Conservation (phyloP, 2,113 vertebrate species). For the Theristicus caerulescens region DNA sequence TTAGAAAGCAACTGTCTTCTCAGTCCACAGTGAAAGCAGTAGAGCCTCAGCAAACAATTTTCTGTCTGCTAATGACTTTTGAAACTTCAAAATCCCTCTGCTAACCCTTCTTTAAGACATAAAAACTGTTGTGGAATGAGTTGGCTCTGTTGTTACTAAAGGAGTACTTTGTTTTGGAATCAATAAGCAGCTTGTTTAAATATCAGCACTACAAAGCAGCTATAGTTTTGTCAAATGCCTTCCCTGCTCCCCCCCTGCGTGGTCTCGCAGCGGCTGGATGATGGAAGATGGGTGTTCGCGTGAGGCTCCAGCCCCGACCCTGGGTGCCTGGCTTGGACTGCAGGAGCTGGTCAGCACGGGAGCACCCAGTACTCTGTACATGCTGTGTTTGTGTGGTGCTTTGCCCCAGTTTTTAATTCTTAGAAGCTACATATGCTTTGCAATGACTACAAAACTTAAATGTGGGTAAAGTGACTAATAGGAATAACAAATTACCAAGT, state of each 20-base stretch:
- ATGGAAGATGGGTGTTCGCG: neutral
- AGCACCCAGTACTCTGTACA: fast-evolving
- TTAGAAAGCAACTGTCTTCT: neutral
- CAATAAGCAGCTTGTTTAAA: constrained; percentile 56
- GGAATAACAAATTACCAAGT: neutral
- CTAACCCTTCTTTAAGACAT: constrained; percentile 53
- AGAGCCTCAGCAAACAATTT: constrained; percentile 17
- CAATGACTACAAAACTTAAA: neutral
- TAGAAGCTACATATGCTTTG: fast-evolving
- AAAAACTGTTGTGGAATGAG: constrained; percentile 59
- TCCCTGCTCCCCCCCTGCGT: neutral
- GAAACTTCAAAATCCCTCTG: constrained; percentile 49
- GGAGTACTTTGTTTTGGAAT: constrained; percentile 59
- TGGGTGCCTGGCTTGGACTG: neutral
- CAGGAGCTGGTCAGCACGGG: neutral
- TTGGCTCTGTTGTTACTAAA: constrained; percentile 42
- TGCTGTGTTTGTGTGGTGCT: fast-evolving
- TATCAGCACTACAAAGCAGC: constrained; percentile 44
- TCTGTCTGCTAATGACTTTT: constrained; percentile 44
- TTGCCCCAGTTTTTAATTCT: fast-evolving
- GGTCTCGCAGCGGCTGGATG: neutral
- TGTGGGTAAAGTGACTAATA: neutral
- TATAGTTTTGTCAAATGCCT: constrained; percentile 6
- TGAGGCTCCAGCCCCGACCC: neutral
- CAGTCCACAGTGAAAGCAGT: neutral